Evolutionary conservation across 1,140 invertebrate species (phyloP).

Genomic region (Drosophila varians): DNA sequence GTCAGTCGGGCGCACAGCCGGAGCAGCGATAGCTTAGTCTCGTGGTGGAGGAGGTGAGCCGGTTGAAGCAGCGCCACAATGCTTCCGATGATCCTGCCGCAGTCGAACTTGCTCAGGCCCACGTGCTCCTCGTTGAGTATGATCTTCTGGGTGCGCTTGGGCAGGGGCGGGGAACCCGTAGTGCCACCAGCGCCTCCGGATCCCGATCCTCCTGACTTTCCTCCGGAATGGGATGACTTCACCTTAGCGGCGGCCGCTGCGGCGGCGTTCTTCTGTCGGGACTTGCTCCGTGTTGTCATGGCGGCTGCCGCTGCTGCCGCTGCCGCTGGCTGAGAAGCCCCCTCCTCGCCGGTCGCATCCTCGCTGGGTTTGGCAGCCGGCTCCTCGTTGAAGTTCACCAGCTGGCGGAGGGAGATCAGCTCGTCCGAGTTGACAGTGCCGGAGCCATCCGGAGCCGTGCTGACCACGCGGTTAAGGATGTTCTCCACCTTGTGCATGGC

Average conservation of each 20-base stretch:
- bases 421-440: constrained; percentile 53
- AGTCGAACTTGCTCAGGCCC: constrained; percentile 72
- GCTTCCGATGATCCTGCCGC: constrained; percentile 84
- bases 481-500: constrained; percentile 42
- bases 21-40: constrained; percentile 91
- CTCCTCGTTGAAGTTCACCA: constrained; percentile 56
- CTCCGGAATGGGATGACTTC: constrained; percentile 7
- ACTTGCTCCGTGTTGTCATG: constrained; percentile 66
- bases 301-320: constrained; percentile 7
- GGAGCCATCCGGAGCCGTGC: constrained; percentile 41
- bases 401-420: constrained; percentile 40
- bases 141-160: constrained; percentile 69
- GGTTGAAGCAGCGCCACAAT: constrained; percentile 88
- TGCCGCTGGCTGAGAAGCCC: background rate
- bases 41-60: constrained; percentile 88
- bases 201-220: background rate
- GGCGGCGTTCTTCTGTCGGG: constrained; percentile 57
- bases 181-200: background rate
- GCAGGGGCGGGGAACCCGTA: constrained; percentile 23
- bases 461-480: constrained; percentile 51
- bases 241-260: constrained; percentile 49
- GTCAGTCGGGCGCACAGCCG: constrained; percentile 91
- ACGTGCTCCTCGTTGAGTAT: constrained; percentile 68
- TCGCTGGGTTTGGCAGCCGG: background rate
- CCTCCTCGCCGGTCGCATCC: background rate